Base-by-base conservation (phyloP, 1,140 invertebrate species). In the Mactra quadrangularis region DNA sequence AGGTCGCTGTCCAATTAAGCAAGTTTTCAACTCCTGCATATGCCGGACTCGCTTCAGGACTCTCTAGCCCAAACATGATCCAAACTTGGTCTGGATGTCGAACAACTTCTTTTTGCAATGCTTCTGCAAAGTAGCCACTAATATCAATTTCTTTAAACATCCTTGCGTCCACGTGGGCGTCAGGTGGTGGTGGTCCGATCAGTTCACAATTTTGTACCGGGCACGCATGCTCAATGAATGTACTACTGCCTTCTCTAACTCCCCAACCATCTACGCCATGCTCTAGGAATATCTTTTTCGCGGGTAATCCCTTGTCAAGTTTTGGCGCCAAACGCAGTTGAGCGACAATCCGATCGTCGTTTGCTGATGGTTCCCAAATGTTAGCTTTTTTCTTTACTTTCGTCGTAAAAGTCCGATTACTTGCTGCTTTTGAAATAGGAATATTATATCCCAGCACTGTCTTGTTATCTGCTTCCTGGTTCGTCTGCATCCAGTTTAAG, bases 1-100 rank as follows among this genome's bases (percentile, higher is more conserved):
- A 99, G 11, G 92, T 93, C 59, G 92, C 97, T 19, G 98, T 99
- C 98, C 98, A 99, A 93, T 99, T 99, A 91, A 98, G 85, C 3
- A 78, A 25, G 17, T 78, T 35, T 25, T 60, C 84, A 22, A 85
- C 71, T 6, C 66, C 52, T 3, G 11, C n/a, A 35, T 55, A 78
- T 4, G 11, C 41, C 27, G 41, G 41, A 50, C 55, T 47, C n/a
- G 41, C 35, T 27, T 55, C 19, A 6, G 84, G 86, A 47, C 59
- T 59, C 62, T 88, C 85, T 17, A 87, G 71, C 1, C 35, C 53
- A 52, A 78, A 87, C 13, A 87, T 38, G 13, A 85, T 83, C 86
- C 86, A 87, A 0, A 86, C 57, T 74, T 87, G 86, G 7, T 84
- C 75, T 13, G 57, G 35, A 41, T 53, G 52, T 25, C 78, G 64